These are phyloP conservation scores for Galendromus occidentalis DNA, from an alignment of 1,140 invertebrate genomes.

Conservation along the genomic window DNA sequence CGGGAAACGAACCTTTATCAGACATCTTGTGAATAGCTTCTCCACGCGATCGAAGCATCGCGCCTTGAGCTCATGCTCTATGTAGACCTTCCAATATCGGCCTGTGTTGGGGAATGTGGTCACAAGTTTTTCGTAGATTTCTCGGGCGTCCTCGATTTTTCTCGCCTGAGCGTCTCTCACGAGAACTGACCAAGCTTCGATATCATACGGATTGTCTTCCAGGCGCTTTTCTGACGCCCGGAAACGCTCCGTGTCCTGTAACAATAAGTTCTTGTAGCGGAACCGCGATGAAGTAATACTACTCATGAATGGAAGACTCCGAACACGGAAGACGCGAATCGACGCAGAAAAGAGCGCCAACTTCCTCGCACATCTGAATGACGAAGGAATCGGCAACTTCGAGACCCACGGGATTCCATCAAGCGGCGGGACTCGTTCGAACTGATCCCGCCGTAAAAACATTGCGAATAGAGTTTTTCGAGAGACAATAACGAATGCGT, in stretches of 20 bases:
- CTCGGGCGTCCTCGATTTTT: slow-evolving; percentile 69
- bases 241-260: not conserved
- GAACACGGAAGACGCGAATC: no score
- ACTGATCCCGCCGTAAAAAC: no score
- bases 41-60: slow-evolving; percentile 92
- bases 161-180: slow-evolving; percentile 63
- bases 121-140: slow-evolving; percentile 81
- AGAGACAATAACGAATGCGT: no score
- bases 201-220: slow-evolving; percentile 67
- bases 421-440: no score
- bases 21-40: slow-evolving; percentile 92
- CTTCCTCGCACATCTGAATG: no score
- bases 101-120: slow-evolving; percentile 83
- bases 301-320: not conserved
- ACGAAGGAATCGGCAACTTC: no score
- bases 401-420: no score
- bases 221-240: slow-evolving; percentile 33
- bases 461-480: no score
- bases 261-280: not conserved
- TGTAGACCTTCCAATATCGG: slow-evolving; percentile 96
- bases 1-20: slow-evolving; percentile 63
- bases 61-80: slow-evolving; percentile 94
- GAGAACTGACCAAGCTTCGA: slow-evolving; percentile 88
- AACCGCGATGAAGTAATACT: not conserved
- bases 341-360: no score